Evolutionary conservation across 2,888 invertebrate species (phyloP).

Genomic region (Cephus pygmeus): DNA sequence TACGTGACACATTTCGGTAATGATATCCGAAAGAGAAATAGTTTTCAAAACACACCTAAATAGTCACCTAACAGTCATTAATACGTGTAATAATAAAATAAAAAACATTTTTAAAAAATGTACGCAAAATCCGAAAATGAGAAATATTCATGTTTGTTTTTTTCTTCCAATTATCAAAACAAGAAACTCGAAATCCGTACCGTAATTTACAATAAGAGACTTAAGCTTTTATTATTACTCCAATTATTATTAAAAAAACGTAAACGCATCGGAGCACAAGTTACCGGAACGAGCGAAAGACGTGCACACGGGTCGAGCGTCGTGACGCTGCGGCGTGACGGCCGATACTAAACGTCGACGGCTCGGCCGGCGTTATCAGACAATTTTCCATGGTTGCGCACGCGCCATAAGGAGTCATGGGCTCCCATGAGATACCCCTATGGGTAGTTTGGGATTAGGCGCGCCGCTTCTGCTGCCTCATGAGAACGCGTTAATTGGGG

Average conservation of each 20-base stretch:
- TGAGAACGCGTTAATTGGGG: conserved; percentile 6
- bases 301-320: conserved; percentile 24
- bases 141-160: neutral
- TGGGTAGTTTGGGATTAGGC: conserved; percentile 39
- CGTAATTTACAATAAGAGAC: neutral
- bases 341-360: conserved; percentile 51
- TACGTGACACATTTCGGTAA: neutral
- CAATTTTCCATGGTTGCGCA: conserved; percentile 50
- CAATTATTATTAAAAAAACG: neutral
- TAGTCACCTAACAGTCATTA: neutral
- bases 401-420: conserved; percentile 27
- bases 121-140: neutral
- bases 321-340: conserved; percentile 51
- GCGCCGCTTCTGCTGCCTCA: conserved; percentile 33
- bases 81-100: neutral
- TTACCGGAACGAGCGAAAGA: neutral
- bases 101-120: neutral
- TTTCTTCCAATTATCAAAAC: neutral
- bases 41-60: neutral
- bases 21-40: neutral
- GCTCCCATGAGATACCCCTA: conserved; percentile 33
- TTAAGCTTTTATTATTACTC: neutral
- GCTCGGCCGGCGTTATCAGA: conserved; percentile 53
- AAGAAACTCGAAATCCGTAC: neutral
- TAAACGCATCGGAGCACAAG: neutral